Base-by-base conservation (phyloP, 92 coral and sea anemone genomes). In the Pocillopora grandis region DNA sequence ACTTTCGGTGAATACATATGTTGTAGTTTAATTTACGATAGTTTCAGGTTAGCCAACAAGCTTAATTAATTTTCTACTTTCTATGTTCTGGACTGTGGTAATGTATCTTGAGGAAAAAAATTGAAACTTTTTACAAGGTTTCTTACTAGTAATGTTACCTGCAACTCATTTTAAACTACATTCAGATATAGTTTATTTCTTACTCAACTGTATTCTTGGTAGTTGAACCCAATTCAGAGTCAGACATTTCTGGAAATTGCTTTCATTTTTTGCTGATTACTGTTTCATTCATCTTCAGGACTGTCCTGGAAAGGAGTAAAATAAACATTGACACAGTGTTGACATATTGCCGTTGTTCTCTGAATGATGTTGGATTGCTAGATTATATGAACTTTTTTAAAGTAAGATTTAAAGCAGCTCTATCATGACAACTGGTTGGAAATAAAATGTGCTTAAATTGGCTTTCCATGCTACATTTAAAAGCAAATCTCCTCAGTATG, bases 291-390 rank as follows among this genome's bases (percentile, higher is more conserved):
- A 36, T 70, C 36, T 79, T 12, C 75, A 96, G 98, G 78, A 92
- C 88, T 75, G 95, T 96, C 17, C 75, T 96, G 42, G 92, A 89
- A 72, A 94, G 87, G 62, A 94, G 94, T 23, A 64, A 77, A 63
- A 89, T 87, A 9, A 87, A 78, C 42, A 85, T 96, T 77, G 98
- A 96, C 80, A 94, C 94, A n/a, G 74, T 97, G 77, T 81, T 97
- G 72, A 89, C 98, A 23, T 97, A 97, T 78, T 97, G 99, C 83
- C 92, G 90, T 77, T 92, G 94, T 71, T 89, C 97, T 64, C 61
- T 97, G 82, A 90, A 97, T 84, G 99, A 97, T 80, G 86, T 90
- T 19, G 92, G 87, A 36, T 90, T 97, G 66, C 52, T 90, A 58
- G 95, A 88, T 59, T 97, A 92, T 87, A 82, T 94, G 58, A 89